Evolutionary conservation across 2,888 invertebrate species (phyloP), one percentile per base, ranked within the genome.

Genomic region (Chrysodeixis includens): DNA sequence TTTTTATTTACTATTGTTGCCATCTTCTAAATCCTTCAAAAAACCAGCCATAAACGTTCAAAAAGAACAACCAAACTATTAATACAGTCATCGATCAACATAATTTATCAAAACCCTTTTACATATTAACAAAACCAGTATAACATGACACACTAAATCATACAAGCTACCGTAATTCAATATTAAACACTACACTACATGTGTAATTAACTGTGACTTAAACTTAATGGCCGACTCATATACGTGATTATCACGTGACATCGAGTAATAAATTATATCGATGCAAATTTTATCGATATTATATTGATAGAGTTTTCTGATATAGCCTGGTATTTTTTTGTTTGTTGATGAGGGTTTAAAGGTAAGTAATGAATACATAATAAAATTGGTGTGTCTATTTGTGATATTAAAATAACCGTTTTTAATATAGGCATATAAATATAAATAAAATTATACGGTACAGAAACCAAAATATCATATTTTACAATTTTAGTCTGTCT

Each of bases 211-310:
- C 66, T 44, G 77, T 71, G 76, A 76, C 86, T 86, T 77, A 84
- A 89, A 49, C 46, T 49, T 49, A 89, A 92, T 92, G 91, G 90
- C 89, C 89, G 86, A 85, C 89, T 92, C 92, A 92, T 92, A 92
- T 91, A 90, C 82, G 58, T 56, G 63, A 74, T 75, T 74, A 78
- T 61, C 71, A 74, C 63, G 61, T 71, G 69, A 68, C 67, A 76
- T 72, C 70, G 61, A 72, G 32, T 62, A 30, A 59, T 69, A 62
- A 72, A 65, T 67, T 71, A 68, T 75, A 71, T 66, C 69, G 54
- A 66, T 66, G 30, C 49, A 49, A 58, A 35, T 12, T 35, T 12
- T 12, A 12, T 12, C 35, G 35, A 12, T 14, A 4, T 12, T 12
- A 12, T 9, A 0, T 35, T 14, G 14, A 35, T 35, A 35, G 4